Base-by-base conservation (phyloP, 2,113 vertebrate genomes). In the Tragelaphus scriptus region DNA sequence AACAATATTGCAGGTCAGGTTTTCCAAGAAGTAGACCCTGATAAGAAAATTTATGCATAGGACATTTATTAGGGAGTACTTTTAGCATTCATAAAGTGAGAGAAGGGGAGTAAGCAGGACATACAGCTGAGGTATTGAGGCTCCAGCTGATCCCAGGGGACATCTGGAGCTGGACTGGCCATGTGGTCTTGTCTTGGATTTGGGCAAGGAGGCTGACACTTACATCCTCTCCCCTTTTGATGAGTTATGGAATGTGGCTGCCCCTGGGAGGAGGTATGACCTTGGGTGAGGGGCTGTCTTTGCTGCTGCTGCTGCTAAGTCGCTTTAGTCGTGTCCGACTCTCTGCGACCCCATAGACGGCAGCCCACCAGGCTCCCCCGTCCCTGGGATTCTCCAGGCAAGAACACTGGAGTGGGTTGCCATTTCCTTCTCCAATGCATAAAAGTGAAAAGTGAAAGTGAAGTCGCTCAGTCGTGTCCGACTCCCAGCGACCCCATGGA, bases 21-120 rank as follows among this genome's bases (percentile, higher is more conserved):
- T 88, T 85, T 53, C 87, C 23, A 96, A 85, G 44, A 85, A 93
- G 59, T 23, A 56, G 77, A 81, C 26, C 4, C 47, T 59, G 75
- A 77, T 32, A 58, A 59, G 30, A 40, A 90, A 36, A 58, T 90
- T 47, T 47, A 28, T 65, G 10, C 23, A 32, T 21, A 47, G 40
- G 55, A 21, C 61, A 32, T 63, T 51, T 44, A 44, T 32, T 40
- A 58, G 32, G 49, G 51, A 36, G 40, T 51, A 59, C 11, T 81
- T 15, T 56, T 16, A 51, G 23, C 32, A 82, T 75, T 14, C 3
- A 0, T 19, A 4, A 10, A 6, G 26, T 68, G 65, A 49, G 80
- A 19, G 8, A 49, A 89, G 30, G 32, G n/a, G 55, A 88, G 32
- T 58, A 80, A 65, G 55, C 10, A 26, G 15, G 49, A 28, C 1